phyloP scores from a whole-genome alignment of 2,797 vertebrate genomes.

The Avahi laniger region DNA sequence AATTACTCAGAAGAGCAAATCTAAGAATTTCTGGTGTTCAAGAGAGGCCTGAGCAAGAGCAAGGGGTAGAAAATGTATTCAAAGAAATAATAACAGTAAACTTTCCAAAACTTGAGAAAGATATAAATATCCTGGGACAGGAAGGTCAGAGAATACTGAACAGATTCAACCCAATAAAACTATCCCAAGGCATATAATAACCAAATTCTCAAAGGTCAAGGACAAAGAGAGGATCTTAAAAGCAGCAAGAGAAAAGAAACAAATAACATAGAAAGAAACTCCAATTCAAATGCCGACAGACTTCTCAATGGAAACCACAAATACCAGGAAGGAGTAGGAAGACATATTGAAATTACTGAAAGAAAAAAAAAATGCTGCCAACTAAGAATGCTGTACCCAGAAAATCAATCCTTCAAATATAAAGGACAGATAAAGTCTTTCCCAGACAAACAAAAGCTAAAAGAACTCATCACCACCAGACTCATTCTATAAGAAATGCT shows the following conservation, averaged over 20 bases:
- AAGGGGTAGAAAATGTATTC: neutral
- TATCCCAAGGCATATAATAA: neutral
- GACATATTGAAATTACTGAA: neutral
- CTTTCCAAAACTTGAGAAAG: neutral
- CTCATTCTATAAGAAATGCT: neutral
- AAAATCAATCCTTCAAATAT: neutral
- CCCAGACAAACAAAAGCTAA: neutral
- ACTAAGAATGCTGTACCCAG: neutral
- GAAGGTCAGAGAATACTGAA: neutral
- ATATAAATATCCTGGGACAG: neutral
- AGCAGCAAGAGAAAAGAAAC: neutral
- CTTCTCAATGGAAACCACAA: neutral
- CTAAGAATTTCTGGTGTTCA: neutral
- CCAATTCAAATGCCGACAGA: neutral
- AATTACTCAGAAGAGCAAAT: neutral
- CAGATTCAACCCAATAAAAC: neutral
- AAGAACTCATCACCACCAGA: neutral
- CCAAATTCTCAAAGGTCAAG: neutral
- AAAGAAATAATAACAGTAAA: neutral
- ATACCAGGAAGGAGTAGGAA: neutral
- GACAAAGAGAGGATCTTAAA: neutral
- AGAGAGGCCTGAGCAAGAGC: neutral
- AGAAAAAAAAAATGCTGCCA: neutral
- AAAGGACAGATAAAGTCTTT: neutral
- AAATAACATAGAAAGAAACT: neutral